A percentile compares a stretch with the other conserved stretches of the same genome.
These are phyloP conservation scores for Crocallis elinguaria DNA, from an alignment of 2,888 invertebrate genomes.

Conservation along the genomic window DNA sequence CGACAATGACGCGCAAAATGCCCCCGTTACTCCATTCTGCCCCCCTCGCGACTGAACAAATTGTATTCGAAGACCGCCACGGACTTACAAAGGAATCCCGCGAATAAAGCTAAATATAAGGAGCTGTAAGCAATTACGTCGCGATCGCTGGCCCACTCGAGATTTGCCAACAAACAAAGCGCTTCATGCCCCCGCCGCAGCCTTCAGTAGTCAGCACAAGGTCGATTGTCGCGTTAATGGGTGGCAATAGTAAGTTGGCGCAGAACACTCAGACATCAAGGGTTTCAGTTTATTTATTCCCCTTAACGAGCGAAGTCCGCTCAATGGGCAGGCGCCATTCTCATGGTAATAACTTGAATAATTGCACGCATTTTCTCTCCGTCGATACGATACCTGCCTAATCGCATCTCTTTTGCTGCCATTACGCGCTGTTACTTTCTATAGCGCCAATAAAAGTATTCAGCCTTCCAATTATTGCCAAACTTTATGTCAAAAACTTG, in stretches of 20 bases:
- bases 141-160: constrained; percentile 39
- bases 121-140: constrained; percentile 49
- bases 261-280: constrained; percentile 43
- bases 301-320: constrained; percentile 47
- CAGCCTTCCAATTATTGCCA: not conserved
- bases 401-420: constrained; percentile 24
- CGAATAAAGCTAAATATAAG: constrained; percentile 47
- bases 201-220: not conserved
- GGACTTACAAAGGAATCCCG: constrained; percentile 37
- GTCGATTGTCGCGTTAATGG: not conserved
- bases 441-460: not conserved
- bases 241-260: not conserved
- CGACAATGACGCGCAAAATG: constrained; percentile 9
- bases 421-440: constrained; percentile 25
- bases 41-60: constrained; percentile 13
- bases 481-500: not conserved
- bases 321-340: constrained; percentile 43
- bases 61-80: constrained; percentile 25
- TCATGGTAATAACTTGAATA: constrained; percentile 45
- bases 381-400: constrained; percentile 34
- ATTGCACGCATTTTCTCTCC: constrained; percentile 33
- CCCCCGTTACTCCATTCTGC: not conserved
- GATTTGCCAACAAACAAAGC: constrained; percentile 21
- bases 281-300: constrained; percentile 48
- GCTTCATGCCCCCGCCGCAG: too few species aligned